These are phyloP conservation scores for Ephialtes manifestator DNA, from an alignment of 2,888 invertebrate species.

Conservation along the genomic window DNA sequence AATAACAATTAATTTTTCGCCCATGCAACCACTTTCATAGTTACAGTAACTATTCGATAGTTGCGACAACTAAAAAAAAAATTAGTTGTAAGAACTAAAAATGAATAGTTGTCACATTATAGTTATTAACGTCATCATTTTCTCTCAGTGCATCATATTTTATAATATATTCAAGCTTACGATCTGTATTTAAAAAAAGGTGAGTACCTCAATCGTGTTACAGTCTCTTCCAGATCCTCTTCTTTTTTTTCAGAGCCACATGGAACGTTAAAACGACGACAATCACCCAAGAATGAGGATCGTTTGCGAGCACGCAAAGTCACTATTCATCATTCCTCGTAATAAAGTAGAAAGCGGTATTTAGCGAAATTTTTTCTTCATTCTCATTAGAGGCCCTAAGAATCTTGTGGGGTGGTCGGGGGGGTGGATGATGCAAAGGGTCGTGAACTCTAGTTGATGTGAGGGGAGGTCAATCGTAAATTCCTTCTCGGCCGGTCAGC, in stretches of 20 bases:
- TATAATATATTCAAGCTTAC: background rate
- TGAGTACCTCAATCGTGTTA: constrained; percentile 37
- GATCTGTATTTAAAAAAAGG: background rate
- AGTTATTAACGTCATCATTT: no score
- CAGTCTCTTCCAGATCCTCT: constrained; percentile 27
- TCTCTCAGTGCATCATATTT: background rate
- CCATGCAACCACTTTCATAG: no score
- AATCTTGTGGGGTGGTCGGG: no score
- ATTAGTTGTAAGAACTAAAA: no score
- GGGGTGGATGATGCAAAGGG: background rate
- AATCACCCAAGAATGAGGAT: constrained; percentile 60
- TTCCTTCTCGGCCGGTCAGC: constrained; percentile 39
- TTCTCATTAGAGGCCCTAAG: constrained; percentile 26
- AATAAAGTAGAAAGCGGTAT: constrained; percentile 49
- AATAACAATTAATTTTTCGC: no score
- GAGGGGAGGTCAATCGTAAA: constrained; percentile 48
- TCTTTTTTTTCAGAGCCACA: constrained; percentile 55
- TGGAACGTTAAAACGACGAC: constrained; percentile 51
- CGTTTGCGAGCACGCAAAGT: constrained; percentile 68
- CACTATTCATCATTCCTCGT: constrained; percentile 69
- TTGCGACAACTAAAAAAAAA: no score
- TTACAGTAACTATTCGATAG: no score
- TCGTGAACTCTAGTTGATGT: background rate
- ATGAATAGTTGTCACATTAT: no score
- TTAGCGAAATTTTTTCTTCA: constrained; percentile 44